Conservation (phyloP, 2,888 invertebrate species). For the Thelaira solivaga region DNA sequence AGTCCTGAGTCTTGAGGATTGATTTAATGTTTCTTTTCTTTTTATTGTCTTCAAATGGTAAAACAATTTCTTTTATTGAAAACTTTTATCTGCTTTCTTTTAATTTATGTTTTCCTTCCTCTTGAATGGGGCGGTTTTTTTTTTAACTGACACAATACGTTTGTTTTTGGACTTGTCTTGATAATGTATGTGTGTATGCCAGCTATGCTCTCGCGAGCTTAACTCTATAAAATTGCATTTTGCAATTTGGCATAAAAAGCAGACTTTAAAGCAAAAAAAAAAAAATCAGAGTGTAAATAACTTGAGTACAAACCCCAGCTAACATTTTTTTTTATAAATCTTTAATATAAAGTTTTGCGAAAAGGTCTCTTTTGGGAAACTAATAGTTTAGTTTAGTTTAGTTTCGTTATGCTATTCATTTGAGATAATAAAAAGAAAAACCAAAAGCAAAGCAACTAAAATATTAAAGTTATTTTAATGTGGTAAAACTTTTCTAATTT, state of each 20-base stretch:
- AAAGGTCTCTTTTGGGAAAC: slow-evolving; percentile 8
- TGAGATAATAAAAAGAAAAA: slow-evolving; percentile 32
- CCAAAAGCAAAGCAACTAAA: too few species aligned
- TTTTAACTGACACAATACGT: not conserved
- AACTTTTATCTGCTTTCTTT: slow-evolving; percentile 4
- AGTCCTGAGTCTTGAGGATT: not conserved
- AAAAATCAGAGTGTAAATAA: not conserved
- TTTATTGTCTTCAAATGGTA: not conserved
- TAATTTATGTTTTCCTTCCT: not conserved
- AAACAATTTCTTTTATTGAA: not conserved
- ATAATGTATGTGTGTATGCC: not conserved
- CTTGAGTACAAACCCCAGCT: not conserved
- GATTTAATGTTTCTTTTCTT: not conserved
- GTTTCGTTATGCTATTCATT: slow-evolving; percentile 54
- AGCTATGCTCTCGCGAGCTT: not conserved
- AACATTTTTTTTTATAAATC: too few species aligned
- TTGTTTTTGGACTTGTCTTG: slow-evolving; percentile 5
- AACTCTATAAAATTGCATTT: slow-evolving; percentile 6
- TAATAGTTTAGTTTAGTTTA: too few species aligned
- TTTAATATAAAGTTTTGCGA: too few species aligned
- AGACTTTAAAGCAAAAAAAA: not conserved
- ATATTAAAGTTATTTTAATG: slow-evolving; percentile 5
- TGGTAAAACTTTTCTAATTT: slow-evolving; percentile 5
- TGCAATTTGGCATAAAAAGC: slow-evolving; percentile 10
- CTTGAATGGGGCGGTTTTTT: slow-evolving; percentile 18